Evolutionary conservation across 1,140 invertebrate species (phyloP).

Genomic region (Rhynchophorus ferrugineus): DNA sequence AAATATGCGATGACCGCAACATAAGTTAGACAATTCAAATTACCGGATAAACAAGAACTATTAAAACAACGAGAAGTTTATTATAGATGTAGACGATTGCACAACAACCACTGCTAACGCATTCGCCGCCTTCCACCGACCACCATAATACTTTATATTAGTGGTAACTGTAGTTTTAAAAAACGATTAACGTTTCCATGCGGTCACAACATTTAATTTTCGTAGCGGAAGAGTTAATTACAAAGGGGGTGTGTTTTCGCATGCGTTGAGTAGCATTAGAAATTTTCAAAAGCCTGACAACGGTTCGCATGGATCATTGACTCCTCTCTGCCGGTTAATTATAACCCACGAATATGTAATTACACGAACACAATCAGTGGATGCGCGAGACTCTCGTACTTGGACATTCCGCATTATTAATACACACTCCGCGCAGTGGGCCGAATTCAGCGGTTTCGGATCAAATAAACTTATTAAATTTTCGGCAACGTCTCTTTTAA

Average conservation of each 20-base stretch:
- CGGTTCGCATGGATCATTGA: conserved; percentile 38
- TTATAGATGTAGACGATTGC: too few relatives aligned
- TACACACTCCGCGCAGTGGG: conserved; percentile 28
- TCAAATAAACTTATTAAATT: not conserved
- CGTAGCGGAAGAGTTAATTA: conserved; percentile 18
- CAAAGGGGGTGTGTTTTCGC: conserved; percentile 25
- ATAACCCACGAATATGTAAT: conserved; percentile 41
- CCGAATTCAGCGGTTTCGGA: not conserved
- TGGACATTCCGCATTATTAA: conserved; percentile 40
- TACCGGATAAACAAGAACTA: too few relatives aligned
- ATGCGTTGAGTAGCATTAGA: conserved; percentile 30
- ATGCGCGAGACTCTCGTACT: conserved; percentile 37
- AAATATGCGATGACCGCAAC: too few relatives aligned
- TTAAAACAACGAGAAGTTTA: too few relatives aligned
- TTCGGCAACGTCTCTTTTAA: too few relatives aligned
- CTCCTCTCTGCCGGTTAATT: conserved; percentile 36
- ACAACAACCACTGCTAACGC: too few relatives aligned
- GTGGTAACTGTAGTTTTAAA: conserved; percentile 6
- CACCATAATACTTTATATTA: not conserved
- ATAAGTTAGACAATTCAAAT: too few relatives aligned
- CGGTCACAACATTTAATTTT: conserved; percentile 15
- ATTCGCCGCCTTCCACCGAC: too few relatives aligned
- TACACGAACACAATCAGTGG: conserved; percentile 40
- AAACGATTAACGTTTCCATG: conserved; percentile 9
- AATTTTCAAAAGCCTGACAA: conserved; percentile 31